These are phyloP conservation scores for Archegozetes longisetosus DNA, from an alignment of 1,140 invertebrate genomes.

Conservation along the genomic window DNA sequence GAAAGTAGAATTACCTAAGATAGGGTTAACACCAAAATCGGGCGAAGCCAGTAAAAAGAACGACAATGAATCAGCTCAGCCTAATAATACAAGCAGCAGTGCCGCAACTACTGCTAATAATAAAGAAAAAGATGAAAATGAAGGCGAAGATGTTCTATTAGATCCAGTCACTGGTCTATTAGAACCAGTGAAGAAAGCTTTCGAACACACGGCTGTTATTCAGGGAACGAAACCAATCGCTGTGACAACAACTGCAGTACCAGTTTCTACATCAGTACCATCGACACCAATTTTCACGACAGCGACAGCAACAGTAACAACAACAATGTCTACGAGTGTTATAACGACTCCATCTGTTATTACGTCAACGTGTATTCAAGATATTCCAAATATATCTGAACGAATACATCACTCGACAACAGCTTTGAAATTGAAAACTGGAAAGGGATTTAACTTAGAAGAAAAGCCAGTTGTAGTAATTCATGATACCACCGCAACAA, in stretches of 20 bases:
- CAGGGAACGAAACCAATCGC: not conserved
- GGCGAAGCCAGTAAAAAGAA: not conserved
- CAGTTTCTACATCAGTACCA: not conserved
- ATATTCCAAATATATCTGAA: conserved; percentile 15
- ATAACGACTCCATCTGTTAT: conserved; percentile 3
- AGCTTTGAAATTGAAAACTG: conserved; percentile 17
- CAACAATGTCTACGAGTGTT: conserved; percentile 13
- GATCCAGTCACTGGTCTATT: conserved; percentile 59
- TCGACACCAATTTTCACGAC: conserved; percentile 2
- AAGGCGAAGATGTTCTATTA: conserved; percentile 34
- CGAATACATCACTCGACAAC: conserved; percentile 17
- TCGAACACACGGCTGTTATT: not conserved
- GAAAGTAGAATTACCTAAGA: conserved; percentile 25
- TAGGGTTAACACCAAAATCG: conserved; percentile 5
- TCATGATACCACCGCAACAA: conserved; percentile 1
- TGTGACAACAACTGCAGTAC: not conserved
- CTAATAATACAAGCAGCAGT: not conserved
- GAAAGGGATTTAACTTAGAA: conserved; percentile 14
- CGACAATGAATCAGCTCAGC: not conserved
- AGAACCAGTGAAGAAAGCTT: conserved; percentile 31
- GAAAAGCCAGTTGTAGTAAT: not conserved
- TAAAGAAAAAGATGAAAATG: not conserved
- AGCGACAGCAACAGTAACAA: conserved; percentile 9
- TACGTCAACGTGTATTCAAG: not conserved
- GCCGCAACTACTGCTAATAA: not conserved